Conservation (phyloP, 2,888 invertebrate species). For the Rapana venosa region DNA sequence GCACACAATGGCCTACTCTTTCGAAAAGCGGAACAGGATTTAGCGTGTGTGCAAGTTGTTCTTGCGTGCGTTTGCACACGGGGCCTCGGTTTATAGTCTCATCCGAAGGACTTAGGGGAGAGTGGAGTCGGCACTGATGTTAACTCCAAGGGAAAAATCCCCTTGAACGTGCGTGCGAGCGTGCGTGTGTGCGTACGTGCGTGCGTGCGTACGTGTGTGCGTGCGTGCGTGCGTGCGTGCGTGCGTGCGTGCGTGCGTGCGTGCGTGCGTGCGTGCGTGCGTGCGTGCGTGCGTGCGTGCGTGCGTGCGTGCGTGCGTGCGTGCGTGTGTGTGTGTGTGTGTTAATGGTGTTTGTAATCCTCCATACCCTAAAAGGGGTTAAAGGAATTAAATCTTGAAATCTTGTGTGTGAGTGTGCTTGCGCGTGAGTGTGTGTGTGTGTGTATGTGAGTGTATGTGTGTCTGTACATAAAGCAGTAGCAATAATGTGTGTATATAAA, state of each 20-base stretch:
- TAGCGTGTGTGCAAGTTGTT: too few relatives aligned
- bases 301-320: conserved; percentile 2
- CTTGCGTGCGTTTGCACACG: too few relatives aligned
- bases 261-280: conserved; percentile 19
- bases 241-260: conserved; percentile 18
- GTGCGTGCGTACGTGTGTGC: background rate
- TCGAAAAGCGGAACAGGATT: too few relatives aligned
- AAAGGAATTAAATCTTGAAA: too few relatives aligned
- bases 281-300: conserved; percentile 4
- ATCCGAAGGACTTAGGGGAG: too few relatives aligned
- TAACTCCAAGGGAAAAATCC: too few relatives aligned
- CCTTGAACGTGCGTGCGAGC: too few relatives aligned
- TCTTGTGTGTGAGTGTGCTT: background rate
- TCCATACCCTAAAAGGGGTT: background rate
- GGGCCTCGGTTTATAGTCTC: too few relatives aligned
- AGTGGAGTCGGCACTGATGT: too few relatives aligned
- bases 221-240: conserved; percentile 11
- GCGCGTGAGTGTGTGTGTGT: background rate
- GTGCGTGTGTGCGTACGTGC: background rate
- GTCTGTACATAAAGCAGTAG: background rate
- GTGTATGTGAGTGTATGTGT: background rate
- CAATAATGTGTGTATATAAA: too few relatives aligned
- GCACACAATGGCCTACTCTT: too few relatives aligned
- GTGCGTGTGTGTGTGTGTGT: background rate
- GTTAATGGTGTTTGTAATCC: background rate